Evolutionary conservation across 2,888 invertebrate genomes (phyloP), one percentile per base, ranked within the genome.

Genomic region (Rhagophthalmus giganteus): DNA sequence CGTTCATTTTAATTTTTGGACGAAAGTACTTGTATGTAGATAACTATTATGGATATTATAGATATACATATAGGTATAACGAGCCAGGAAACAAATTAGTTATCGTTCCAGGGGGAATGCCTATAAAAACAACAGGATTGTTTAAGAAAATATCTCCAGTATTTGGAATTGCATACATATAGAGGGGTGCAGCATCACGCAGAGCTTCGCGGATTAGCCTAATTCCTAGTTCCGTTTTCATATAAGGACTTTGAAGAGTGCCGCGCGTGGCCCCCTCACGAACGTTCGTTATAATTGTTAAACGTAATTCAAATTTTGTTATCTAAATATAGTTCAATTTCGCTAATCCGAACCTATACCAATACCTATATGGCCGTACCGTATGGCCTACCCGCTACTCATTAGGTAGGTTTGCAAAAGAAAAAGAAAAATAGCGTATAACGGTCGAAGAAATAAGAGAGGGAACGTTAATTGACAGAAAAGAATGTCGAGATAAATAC

Each of bases 401-500:
- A n/a, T n/a, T n/a, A n/a, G n/a, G n/a, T n/a, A n/a, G n/a, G n/a
- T n/a, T n/a, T n/a, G n/a, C n/a, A n/a, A n/a, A n/a, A n/a, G n/a
- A n/a, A n/a, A n/a, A n/a, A n/a, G n/a, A n/a, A n/a, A n/a, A n/a
- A n/a, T n/a, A n/a, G n/a, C n/a, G n/a, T n/a, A n/a, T n/a, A n/a
- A n/a, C n/a, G n/a, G n/a, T n/a, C n/a, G n/a, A n/a, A n/a, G n/a
- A n/a, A n/a, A n/a, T 11, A 28, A 34, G 27, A 44, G 41, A 50
- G 42, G 31, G 11, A 28, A 45, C 54, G 54, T 50, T 50, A 54
- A 54, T 48, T 37, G 48, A 47, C 57, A 49, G 40, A 49, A 58
- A 59, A 59, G 59, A 58, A 59, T 53, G 57, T 47, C 54, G 50
- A 50, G 51, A 39, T 54, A 54, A 55, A 58, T 52, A 60, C 55